A percentile compares a stretch with the other conserved stretches of the same genome.
Conservation (phyloP, 2,888 invertebrate species). For the Ichneumoninae sp. region DNA sequence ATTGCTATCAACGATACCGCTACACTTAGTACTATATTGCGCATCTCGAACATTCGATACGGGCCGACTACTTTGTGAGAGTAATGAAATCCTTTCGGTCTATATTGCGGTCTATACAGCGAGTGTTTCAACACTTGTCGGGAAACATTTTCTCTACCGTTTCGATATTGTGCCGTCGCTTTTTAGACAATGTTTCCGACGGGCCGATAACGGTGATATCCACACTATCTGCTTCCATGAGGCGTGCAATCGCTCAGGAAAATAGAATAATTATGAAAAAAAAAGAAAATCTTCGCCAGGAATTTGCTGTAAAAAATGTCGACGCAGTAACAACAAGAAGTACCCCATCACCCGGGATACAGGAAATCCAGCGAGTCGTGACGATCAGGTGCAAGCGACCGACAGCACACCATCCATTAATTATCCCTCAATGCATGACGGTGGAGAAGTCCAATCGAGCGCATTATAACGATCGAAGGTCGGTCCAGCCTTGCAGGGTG, state of each 20-base stretch:
- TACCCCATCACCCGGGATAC: neutral
- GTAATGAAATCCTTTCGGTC: constrained; percentile 44
- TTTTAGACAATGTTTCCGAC: neutral
- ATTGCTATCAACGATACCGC: neutral
- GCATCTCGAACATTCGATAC: constrained; percentile 46
- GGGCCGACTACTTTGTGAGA: constrained; percentile 48
- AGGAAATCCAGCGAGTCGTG: constrained; percentile 1
- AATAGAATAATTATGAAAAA: too few relatives aligned
- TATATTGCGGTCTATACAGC: constrained; percentile 18
- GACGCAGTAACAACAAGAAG: neutral
- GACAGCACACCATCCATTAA: neutral
- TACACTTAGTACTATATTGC: constrained; percentile 36
- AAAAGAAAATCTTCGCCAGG: too few relatives aligned
- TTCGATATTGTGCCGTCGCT: neutral
- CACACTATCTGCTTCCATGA: too few relatives aligned
- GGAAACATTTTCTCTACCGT: neutral
- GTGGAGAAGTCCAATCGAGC: neutral
- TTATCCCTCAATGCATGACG: neutral
- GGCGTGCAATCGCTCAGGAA: too few relatives aligned
- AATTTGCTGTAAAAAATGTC: neutral
- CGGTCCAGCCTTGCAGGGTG: constrained; percentile 14
- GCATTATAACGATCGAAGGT: constrained; percentile 27
- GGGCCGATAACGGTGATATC: neutral
- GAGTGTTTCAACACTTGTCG: neutral
- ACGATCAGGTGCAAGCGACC: neutral